Percentiles rank a stretch among this genome's conserved stretches.
Conservation (phyloP, 2,797 vertebrate species). For the Momotus momota region DNA sequence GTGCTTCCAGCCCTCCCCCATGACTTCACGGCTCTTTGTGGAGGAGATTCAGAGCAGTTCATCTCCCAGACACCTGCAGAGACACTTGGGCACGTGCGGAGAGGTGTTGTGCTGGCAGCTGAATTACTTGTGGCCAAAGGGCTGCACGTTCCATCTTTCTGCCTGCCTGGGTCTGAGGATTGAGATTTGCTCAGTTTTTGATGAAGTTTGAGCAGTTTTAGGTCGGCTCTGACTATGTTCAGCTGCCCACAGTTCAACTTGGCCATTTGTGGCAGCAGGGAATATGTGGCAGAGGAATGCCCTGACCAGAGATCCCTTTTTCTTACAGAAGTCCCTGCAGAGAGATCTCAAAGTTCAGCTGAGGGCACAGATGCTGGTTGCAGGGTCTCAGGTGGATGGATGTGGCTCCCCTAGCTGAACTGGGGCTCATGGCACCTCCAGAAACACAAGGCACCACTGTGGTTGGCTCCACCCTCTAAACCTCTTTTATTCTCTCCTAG, state of each 20-base stretch:
- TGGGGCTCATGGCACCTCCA: background rate
- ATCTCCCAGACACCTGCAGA: background rate
- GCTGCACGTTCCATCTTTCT: background rate
- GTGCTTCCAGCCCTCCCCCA: background rate
- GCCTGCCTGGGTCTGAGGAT: background rate
- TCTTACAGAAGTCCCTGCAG: background rate
- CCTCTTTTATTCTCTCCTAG: background rate
- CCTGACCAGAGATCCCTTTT: background rate
- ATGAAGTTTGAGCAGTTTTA: background rate
- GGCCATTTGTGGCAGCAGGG: no score
- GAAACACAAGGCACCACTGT: background rate
- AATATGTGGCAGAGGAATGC: background rate
- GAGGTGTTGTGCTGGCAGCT: rapidly evolving
- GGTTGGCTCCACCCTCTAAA: background rate
- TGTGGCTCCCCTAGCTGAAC: rapidly evolving
- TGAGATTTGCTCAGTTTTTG: background rate
- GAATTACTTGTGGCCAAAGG: rapidly evolving
- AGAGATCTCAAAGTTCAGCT: background rate
- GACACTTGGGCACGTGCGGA: background rate
- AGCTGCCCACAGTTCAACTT: background rate
- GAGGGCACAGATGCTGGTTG: rapidly evolving
- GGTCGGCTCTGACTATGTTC: background rate
- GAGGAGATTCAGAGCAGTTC: background rate
- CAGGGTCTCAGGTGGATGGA: rapidly evolving
- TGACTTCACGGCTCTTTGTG: background rate